Base-by-base conservation (phyloP, 1,140 invertebrate species). In the Hyles vespertilio region DNA sequence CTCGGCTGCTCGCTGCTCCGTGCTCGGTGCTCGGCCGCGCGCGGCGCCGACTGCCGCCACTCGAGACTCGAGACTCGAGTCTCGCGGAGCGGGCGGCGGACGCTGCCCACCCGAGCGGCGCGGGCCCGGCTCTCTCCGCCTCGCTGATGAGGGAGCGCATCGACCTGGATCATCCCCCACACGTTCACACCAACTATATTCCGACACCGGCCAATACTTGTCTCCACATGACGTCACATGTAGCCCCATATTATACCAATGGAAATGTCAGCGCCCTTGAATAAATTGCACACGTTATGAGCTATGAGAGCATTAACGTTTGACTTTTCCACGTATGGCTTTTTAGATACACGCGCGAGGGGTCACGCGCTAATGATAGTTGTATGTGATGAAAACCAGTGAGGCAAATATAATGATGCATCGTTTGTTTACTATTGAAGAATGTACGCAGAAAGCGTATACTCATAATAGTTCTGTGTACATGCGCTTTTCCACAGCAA, bases 91-190 rank as follows among this genome's bases (percentile, higher is more conserved):
- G 62, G 51, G 52, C 61, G 57, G 47, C 56, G 53, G 34, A n/a
- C 40, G 43, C 56, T 63, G 58, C 58, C 53, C 69, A 74, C 46
- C 68, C 60, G 61, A 75, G 63, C 68, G 74, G 55, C 69, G 65
- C 70, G 59, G 63, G 51, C 22, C 22, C 61, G 61, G 34, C 63
- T 58, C 58, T 59, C 66, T 50, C 49, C 70, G 65, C 63, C 54
- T 66, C 58, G 70, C 65, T 61, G 60, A 47, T 62, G 65, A 71
- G 67, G 66, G 72, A 69, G 67, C 65, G 67, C 79, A 74, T 58
- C 81, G 79, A 84, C 74, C 79, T 79, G 77, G 54, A 80, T 81
- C 77, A 81, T 75, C 77, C 75, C 72, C 74, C 59, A 59, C 63
- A 62, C 69, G 67, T 77, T 73, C 75, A 80, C 75, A 76, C 72